phyloP scores from a whole-genome alignment of 2,797 vertebrate species.

The Rhodeus uyekii region DNA sequence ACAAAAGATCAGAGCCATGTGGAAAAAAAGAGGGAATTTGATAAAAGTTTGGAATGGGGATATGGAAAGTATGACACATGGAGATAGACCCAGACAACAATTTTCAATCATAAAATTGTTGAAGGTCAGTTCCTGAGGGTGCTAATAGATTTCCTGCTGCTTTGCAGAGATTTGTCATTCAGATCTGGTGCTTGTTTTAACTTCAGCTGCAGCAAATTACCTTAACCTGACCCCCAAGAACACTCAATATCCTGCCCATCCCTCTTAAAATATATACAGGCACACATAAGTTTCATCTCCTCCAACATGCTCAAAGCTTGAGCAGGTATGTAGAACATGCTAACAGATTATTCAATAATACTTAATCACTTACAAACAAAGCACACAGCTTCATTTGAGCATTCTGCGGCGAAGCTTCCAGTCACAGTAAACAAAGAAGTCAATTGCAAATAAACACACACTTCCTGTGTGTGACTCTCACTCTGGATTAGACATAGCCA shows the following conservation, averaged over 20 bases:
- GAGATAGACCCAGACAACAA: constrained; percentile 10
- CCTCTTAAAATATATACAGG: constrained; percentile 20
- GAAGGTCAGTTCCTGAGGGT: constrained; percentile 50
- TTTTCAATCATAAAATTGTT: constrained; percentile 14
- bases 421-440: constrained; percentile 73
- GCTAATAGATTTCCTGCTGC: constrained; percentile 70
- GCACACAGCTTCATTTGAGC: constrained; percentile 34
- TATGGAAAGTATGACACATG: constrained; percentile 12
- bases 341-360: neutral
- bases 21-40: neutral
- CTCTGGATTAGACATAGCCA: constrained; percentile 66
- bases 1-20: neutral
- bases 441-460: constrained; percentile 76
- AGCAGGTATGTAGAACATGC: constrained; percentile 36
- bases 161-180: constrained; percentile 65
- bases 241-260: constrained; percentile 5
- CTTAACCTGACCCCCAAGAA: constrained; percentile 54
- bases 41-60: neutral
- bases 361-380: constrained; percentile 9
- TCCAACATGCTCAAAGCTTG: constrained; percentile 16
- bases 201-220: constrained; percentile 69
- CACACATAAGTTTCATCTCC: neutral
- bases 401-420: constrained; percentile 43
- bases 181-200: constrained; percentile 54
- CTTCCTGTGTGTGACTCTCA: constrained; percentile 71